Base-by-base conservation (phyloP, 2,888 invertebrate species). In the Stenolophus ochropezus region DNA sequence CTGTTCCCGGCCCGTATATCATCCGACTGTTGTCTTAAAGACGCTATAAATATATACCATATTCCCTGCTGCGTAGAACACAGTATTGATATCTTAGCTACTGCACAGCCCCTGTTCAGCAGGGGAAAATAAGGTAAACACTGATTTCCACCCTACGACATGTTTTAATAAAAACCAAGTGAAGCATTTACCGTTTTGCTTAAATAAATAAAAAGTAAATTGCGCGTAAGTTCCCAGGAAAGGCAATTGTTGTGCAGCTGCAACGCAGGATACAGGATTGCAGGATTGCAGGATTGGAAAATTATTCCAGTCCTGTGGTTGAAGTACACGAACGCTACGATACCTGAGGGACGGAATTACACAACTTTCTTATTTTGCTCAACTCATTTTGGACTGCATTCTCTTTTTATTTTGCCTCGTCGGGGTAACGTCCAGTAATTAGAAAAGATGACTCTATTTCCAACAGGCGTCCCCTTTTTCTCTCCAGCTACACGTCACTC, bases 171-270 rank as follows among this genome's bases (percentile, higher is more conserved):
- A 86, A 87, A 87, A 84, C 83, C 84, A 83, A 84, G 83, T 83
- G 84, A 83, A 85, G 85, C 85, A 84, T 84, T 84, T 84, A 84
- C 83, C 83, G 82, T 83, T 84, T 84, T 85, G 84, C 84, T 82
- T 82, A 84, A 84, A 87, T 86, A 86, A 87, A 87, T 86, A 87
- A 86, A 86, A 86, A 85, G 86, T 86, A 87, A 87, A 87, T 87
- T 87, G 87, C 86, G 87, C 87, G 87, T 87, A 85, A 86, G 85
- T 84, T 83, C 83, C 84, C 84, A 85, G 84, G 85, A 85, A 85
- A 85, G 86, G 84, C 86, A 86, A 86, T 87, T 86, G 84, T 83
- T 83, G 84, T 84, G 85, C 84, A 85, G 81, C 83, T 80, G 80
- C 80, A 73, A 21, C 65, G 78, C 49, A 65, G 23, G 76, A n/a